Evolutionary conservation across 2,797 vertebrate genomes (phyloP).

Genomic region (Fistularia commersonii): DNA sequence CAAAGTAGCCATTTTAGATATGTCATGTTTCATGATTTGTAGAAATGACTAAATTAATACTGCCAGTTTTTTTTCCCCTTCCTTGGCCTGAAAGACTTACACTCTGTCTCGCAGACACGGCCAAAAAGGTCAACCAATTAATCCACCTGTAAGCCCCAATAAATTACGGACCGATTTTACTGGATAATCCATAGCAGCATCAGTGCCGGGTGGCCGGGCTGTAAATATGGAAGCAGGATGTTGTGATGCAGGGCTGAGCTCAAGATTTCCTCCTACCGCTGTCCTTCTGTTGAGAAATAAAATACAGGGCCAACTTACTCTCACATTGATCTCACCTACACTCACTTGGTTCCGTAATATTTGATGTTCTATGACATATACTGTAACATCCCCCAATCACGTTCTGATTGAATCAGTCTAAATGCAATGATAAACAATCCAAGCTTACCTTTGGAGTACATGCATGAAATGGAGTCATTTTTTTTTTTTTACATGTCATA

Average conservation of each 20-base stretch:
- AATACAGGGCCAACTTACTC: constrained; percentile 57
- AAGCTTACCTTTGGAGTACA: constrained; percentile 17
- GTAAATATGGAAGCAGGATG: constrained; percentile 70
- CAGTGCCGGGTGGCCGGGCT: constrained; percentile 52
- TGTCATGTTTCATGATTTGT: background rate
- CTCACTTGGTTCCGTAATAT: constrained; percentile 43
- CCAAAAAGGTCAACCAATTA: constrained; percentile 78
- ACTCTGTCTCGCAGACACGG: constrained; percentile 6
- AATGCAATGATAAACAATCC: constrained; percentile 38
- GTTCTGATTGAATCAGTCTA: constrained; percentile 35
- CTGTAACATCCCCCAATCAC: constrained; percentile 34
- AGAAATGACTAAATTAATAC: constrained; percentile 16
- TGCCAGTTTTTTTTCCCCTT: constrained; percentile 2
- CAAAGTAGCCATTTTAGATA: constrained; percentile 6
- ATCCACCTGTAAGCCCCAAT: constrained; percentile 69
- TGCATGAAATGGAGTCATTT: constrained; percentile 21
- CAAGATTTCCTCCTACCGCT: constrained; percentile 53
- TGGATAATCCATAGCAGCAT: constrained; percentile 80
- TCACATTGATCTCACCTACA: constrained; percentile 19
- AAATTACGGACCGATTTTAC: constrained; percentile 80
- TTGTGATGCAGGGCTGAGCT: constrained; percentile 54
- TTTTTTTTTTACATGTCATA: constrained; percentile 39
- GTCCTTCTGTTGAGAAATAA: constrained; percentile 30
- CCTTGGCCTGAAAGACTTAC: background rate
- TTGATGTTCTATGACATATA: constrained; percentile 47